Conservation (phyloP, 2,113 vertebrate genomes). For the Chionis minor region DNA sequence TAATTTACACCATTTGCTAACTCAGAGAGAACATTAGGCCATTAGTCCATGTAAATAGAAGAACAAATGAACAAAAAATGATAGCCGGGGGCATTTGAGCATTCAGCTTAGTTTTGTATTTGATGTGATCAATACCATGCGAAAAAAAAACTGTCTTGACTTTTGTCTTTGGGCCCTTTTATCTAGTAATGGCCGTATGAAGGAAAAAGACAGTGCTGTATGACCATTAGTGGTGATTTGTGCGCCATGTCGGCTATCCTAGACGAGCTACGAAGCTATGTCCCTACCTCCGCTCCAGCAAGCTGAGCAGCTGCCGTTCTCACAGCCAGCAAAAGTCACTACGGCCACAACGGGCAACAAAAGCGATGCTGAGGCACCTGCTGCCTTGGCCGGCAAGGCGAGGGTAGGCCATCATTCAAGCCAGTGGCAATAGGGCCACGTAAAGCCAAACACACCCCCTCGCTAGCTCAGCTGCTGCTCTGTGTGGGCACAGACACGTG, state of each 20-base stretch:
- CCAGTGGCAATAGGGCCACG: not conserved
- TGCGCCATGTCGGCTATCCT: not conserved
- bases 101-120: not conserved
- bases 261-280: not conserved
- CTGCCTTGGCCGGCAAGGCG: not conserved
- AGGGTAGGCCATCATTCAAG: not conserved
- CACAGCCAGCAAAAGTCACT: not conserved
- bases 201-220: not conserved
- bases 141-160: not conserved
- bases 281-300: not conserved
- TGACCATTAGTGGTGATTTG: not conserved
- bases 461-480: conserved; percentile 24
- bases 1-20: conserved; percentile 39
- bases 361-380: conserved; percentile 39
- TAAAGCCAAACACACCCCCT: not conserved
- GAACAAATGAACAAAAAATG: not conserved
- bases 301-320: conserved; percentile 52
- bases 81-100: not conserved
- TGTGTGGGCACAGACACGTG: not conserved
- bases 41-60: conserved; percentile 29
- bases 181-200: not conserved
- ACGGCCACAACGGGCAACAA: not conserved
- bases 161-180: conserved; percentile 11
- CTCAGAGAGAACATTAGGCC: not conserved
- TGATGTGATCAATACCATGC: not conserved